These are phyloP conservation scores for Prunella himalayana DNA, from an alignment of 2,113 vertebrate species.

Conservation along the genomic window DNA sequence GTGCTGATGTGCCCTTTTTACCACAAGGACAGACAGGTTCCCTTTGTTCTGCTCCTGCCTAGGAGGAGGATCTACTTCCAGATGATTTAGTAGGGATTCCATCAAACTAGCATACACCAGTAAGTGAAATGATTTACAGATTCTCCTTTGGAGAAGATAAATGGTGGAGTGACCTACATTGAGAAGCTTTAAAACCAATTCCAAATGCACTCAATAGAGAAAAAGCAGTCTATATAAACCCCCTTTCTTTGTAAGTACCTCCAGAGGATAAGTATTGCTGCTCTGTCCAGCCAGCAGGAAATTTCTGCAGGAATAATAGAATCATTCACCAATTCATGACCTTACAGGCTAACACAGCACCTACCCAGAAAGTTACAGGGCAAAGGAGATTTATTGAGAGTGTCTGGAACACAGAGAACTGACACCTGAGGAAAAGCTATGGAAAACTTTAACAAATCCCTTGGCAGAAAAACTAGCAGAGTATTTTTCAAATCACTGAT, in stretches of 20 bases:
- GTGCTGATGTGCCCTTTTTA: conserved; percentile 1
- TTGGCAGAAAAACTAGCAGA: conserved; percentile 4
- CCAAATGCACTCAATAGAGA: conserved; percentile 57
- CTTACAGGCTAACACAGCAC: conserved; percentile 43
- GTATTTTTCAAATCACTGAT: conserved; percentile 7
- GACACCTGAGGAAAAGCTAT: conserved; percentile 47
- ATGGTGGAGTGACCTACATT: conserved; percentile 35
- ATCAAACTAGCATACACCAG: conserved; percentile 25
- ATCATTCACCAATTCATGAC: conserved; percentile 65
- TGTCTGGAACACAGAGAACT: conserved; percentile 52
- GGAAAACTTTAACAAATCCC: conserved; percentile 49
- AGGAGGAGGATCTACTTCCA: conserved; percentile 11
- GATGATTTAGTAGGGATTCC: conserved; percentile 38
- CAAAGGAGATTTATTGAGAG: conserved; percentile 53
- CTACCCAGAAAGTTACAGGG: conserved; percentile 56
- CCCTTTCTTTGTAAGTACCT: conserved; percentile 47
- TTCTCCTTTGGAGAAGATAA: conserved; percentile 54
- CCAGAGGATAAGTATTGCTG: conserved; percentile 45
- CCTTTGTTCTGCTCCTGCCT: conserved; percentile 19
- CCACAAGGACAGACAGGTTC: neutral
- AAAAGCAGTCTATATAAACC: conserved; percentile 21
- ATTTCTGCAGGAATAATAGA: conserved; percentile 67
- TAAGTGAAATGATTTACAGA: conserved; percentile 60
- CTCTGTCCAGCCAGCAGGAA: conserved; percentile 59
- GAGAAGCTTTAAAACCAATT: conserved; percentile 51